Conservation (phyloP, 1,140 invertebrate genomes). For the Xylocopa sonorina region DNA sequence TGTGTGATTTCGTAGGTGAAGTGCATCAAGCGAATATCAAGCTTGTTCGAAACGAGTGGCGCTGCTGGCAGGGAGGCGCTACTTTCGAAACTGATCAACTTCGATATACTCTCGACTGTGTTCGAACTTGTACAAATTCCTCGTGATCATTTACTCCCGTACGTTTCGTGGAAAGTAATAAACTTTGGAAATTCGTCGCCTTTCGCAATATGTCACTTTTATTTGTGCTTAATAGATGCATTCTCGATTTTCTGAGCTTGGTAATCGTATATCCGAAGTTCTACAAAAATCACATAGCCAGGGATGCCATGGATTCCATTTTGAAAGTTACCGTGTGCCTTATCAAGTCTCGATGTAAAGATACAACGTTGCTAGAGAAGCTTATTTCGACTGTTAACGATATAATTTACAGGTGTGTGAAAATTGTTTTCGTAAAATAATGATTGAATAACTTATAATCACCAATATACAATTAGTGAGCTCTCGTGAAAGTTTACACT, state of each 20-base stretch:
- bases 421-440: not conserved
- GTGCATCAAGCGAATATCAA: slow-evolving; percentile 18
- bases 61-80: not conserved
- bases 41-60: not conserved
- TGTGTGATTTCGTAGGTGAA: slow-evolving; percentile 12
- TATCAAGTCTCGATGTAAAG: slow-evolving; percentile 31
- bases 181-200: not conserved
- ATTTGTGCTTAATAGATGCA: slow-evolving; percentile 25
- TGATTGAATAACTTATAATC: not conserved
- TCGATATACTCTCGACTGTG: slow-evolving; percentile 45
- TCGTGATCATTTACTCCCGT: slow-evolving; percentile 33
- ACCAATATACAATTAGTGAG: too few relatives aligned
- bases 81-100: slow-evolving; percentile 50
- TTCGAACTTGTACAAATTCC: slow-evolving; percentile 50
- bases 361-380: slow-evolving; percentile 21
- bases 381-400: slow-evolving; percentile 12
- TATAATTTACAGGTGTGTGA: slow-evolving; percentile 46
- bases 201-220: not conserved
- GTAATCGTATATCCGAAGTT: slow-evolving; percentile 41
- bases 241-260: slow-evolving; percentile 49
- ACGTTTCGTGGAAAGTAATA: not conserved
- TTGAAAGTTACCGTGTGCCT: slow-evolving; percentile 50
- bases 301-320: slow-evolving; percentile 44
- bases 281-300: slow-evolving; percentile 48
- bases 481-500: too few relatives aligned